phyloP scores from a whole-genome alignment of 2,888 invertebrate species.

The Archips crataeganus region DNA sequence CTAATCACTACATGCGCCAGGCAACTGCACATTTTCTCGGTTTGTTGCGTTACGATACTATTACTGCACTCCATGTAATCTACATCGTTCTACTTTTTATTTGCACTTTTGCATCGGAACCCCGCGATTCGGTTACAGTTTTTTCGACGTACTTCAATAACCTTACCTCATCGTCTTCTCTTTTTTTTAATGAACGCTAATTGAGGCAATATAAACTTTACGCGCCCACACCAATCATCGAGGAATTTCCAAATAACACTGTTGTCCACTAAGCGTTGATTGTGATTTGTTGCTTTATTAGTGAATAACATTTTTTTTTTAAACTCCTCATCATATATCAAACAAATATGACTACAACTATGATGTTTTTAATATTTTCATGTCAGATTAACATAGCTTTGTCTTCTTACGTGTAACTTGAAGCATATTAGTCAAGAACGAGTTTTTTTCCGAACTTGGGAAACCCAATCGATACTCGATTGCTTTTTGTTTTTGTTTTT shows the following conservation, averaged over 20 bases:
- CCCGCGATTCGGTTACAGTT: slow-evolving; percentile 34
- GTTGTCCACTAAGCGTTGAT: slow-evolving; percentile 20
- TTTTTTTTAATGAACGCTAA: slow-evolving; percentile 23
- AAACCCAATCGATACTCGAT: slow-evolving; percentile 33
- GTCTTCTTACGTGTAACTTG: slow-evolving; percentile 19
- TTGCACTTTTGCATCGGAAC: slow-evolving; percentile 41
- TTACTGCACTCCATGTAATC: slow-evolving; percentile 47
- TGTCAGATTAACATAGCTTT: slow-evolving; percentile 32
- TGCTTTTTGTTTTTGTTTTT: slow-evolving; percentile 5
- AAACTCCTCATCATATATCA: slow-evolving; percentile 33
- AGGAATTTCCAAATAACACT: slow-evolving; percentile 20
- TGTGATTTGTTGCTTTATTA: slow-evolving; percentile 40
- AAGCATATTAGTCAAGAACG: slow-evolving; percentile 29
- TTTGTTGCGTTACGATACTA: slow-evolving; percentile 51
- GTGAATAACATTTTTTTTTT: slow-evolving; percentile 37
- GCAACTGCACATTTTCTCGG: slow-evolving; percentile 47
- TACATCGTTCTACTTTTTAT: slow-evolving; percentile 45
- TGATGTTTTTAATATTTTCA: slow-evolving; percentile 41
- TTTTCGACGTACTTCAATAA: slow-evolving; percentile 16
- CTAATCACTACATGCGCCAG: slow-evolving; percentile 47
- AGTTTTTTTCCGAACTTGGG: slow-evolving; percentile 14
- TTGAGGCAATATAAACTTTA: slow-evolving; percentile 32
- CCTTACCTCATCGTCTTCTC: slow-evolving; percentile 19
- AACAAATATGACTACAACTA: slow-evolving; percentile 20
- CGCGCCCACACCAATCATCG: slow-evolving; percentile 24